Conservation (phyloP, 2,113 vertebrate genomes). For the Gavia stellata region DNA sequence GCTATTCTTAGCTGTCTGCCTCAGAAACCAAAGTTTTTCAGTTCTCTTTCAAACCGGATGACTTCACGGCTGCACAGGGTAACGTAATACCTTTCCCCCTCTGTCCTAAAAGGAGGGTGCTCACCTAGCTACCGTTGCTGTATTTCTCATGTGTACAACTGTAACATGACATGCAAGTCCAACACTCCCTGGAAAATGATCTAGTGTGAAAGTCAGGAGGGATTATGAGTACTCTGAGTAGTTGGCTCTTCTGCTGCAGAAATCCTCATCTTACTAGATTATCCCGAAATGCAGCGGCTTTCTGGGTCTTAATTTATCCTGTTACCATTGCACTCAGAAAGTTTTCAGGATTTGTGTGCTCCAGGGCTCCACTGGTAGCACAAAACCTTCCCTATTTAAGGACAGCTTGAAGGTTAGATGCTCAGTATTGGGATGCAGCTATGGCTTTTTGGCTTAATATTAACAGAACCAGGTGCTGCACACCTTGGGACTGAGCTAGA, state of each 20-base stretch:
- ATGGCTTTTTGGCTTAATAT: background rate
- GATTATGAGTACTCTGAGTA: constrained; percentile 46
- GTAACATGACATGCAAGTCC: background rate
- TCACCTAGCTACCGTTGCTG: constrained; percentile 25
- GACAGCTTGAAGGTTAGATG: background rate
- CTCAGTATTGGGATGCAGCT: background rate
- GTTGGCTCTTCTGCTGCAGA: background rate
- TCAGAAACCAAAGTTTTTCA: background rate
- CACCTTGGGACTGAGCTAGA: background rate
- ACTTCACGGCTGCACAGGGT: background rate
- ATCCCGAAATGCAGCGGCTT: background rate
- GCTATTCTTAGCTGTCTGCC: background rate
- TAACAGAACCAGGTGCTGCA: background rate
- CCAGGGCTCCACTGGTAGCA: background rate
- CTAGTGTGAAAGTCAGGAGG: constrained; percentile 37
- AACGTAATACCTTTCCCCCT: background rate
- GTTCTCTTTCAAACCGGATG: background rate
- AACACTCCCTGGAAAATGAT: constrained; percentile 2
- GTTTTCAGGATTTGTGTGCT: background rate
- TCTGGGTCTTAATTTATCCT: constrained; percentile 33
- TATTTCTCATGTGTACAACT: background rate
- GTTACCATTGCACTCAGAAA: background rate
- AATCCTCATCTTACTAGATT: background rate
- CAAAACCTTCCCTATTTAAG: background rate
- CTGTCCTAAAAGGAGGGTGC: background rate